These are phyloP conservation scores for Nomada lathburiana DNA, from an alignment of 2,888 invertebrate species.

Conservation along the genomic window DNA sequence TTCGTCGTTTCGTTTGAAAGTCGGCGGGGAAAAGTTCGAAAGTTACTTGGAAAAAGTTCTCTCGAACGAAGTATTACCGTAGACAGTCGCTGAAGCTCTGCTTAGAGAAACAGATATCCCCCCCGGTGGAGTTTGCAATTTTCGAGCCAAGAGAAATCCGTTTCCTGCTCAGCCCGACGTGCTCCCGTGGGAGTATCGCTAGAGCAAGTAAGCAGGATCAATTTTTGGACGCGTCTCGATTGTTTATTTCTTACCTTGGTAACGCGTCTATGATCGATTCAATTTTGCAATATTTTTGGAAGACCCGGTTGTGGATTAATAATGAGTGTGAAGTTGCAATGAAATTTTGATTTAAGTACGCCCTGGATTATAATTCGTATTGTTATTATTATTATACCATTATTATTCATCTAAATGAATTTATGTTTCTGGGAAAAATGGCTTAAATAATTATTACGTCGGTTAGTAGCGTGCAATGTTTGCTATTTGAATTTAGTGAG, in stretches of 20 bases:
- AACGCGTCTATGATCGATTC: too few relatives aligned
- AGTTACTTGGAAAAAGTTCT: conserved; percentile 57
- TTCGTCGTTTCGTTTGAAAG: not conserved
- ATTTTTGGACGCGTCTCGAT: not conserved
- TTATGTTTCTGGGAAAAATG: too few relatives aligned
- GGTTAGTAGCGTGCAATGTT: too few relatives aligned
- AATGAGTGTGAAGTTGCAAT: too few relatives aligned
- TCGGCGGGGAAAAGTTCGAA: conserved; percentile 43
- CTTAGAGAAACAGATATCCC: conserved; percentile 49
- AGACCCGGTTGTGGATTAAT: too few relatives aligned
- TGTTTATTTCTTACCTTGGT: not conserved
- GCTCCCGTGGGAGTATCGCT: not conserved
- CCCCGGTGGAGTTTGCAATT: conserved; percentile 48
- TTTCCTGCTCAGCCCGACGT: conserved; percentile 21
- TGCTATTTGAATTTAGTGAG: too few relatives aligned
- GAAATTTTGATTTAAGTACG: too few relatives aligned
- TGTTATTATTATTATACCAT: too few relatives aligned
- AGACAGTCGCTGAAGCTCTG: conserved; percentile 45
- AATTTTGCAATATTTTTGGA: too few relatives aligned
- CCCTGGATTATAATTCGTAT: too few relatives aligned
- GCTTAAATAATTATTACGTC: too few relatives aligned
- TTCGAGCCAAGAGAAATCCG: conserved; percentile 56
- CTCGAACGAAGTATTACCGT: conserved; percentile 54
- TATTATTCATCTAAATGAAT: too few relatives aligned
- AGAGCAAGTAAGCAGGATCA: conserved; percentile 13